phyloP scores from a whole-genome alignment of 1,140 invertebrate species.

The Idris sp. region DNA sequence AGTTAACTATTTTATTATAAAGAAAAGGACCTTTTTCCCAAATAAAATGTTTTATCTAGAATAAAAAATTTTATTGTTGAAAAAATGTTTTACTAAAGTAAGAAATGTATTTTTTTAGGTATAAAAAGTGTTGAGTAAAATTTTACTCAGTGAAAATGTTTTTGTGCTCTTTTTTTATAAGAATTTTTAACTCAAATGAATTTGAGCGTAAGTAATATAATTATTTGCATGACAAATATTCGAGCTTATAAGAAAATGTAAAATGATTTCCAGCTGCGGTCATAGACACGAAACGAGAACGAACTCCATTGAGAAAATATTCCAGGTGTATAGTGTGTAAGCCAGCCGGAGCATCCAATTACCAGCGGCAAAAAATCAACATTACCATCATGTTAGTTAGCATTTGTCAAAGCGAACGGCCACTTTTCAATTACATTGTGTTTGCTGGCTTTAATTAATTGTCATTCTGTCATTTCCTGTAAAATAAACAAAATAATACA shows the following conservation, averaged over 20 bases:
- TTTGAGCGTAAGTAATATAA: conserved; percentile 7
- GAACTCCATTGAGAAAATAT: conserved; percentile 46
- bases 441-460: conserved; percentile 23
- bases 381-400: conserved; percentile 43
- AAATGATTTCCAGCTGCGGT: conserved; percentile 49
- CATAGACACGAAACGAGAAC: conserved; percentile 51
- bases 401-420: conserved; percentile 26
- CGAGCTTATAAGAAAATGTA: conserved; percentile 38
- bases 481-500: too few relatives aligned
- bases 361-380: conserved; percentile 23
- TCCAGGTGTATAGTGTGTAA: conserved; percentile 21
- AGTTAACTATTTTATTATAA: too few relatives aligned
- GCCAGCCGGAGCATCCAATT: conserved; percentile 34
- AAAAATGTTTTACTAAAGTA: too few relatives aligned
- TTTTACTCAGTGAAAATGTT: too few relatives aligned
- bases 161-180: too few relatives aligned
- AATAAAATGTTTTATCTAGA: too few relatives aligned
- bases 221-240: conserved; percentile 12
- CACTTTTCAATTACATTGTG: conserved; percentile 37
- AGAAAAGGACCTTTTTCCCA: too few relatives aligned
- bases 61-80: too few relatives aligned
- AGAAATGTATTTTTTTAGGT: too few relatives aligned
- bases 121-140: too few relatives aligned
- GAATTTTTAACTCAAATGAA: too few relatives aligned
- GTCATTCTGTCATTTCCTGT: conserved; percentile 22